A percentile compares a stretch with the other conserved stretches of the same genome.
Evolutionary conservation across 37 sponge, comb jelly and placozoan species (phyloP).

Genomic region (Eunapius fragilis): DNA sequence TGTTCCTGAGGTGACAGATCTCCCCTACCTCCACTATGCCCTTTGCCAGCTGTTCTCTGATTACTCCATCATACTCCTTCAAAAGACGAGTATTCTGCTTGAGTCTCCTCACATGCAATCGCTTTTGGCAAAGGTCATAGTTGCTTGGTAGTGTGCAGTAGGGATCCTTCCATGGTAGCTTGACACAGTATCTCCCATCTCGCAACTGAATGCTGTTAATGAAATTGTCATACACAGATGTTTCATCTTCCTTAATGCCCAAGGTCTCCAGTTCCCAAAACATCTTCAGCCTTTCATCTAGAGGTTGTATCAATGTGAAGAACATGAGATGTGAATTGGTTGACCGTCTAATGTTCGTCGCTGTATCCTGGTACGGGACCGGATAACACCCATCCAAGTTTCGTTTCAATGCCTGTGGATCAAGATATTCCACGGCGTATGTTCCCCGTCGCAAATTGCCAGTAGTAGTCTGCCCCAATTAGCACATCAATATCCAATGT

Average conservation of each 20-base stretch:
- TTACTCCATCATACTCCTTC: conserved; percentile 25
- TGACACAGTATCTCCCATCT: conserved; percentile 26
- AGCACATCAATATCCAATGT: conserved; percentile 11
- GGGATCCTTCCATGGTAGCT: conserved; percentile 31
- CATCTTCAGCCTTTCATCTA: conserved; percentile 8
- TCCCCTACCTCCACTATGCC: conserved; percentile 24
- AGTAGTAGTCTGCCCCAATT: conserved; percentile 23
- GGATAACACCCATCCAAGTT: conserved; percentile 38
- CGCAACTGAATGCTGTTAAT: background rate
- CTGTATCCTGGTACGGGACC: conserved; percentile 14
- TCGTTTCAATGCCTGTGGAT: conserved; percentile 18
- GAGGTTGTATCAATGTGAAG: conserved; percentile 6
- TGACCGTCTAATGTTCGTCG: background rate
- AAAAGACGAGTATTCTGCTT: background rate
- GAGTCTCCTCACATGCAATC: conserved; percentile 18
- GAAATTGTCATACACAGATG: background rate
- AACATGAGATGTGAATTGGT: conserved; percentile 6
- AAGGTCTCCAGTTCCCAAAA: conserved; percentile 41
- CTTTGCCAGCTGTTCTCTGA: conserved; percentile 24
- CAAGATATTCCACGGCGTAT: background rate
- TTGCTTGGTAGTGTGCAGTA: conserved; percentile 22
- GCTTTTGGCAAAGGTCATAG: conserved; percentile 9
- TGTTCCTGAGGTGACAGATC: background rate
- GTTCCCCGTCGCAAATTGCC: conserved; percentile 1
- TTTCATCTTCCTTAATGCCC: conserved; percentile 20